phyloP scores from a whole-genome alignment of 35 echinoderm and acorn worm species.

The Heliocidaris tuberculata region DNA sequence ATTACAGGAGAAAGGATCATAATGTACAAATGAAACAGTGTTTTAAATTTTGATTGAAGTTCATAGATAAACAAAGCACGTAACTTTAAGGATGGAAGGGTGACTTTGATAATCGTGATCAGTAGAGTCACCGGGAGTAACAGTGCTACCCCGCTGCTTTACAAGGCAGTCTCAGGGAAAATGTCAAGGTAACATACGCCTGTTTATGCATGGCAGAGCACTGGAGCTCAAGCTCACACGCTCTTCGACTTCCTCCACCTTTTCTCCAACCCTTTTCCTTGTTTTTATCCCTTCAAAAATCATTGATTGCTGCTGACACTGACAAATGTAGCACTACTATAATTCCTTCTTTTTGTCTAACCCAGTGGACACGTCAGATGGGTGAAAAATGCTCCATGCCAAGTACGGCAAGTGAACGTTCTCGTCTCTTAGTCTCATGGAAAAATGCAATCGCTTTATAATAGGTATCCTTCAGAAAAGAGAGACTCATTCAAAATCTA shows the following conservation, averaged over 20 bases:
- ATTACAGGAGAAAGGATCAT: too few species aligned
- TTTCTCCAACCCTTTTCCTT: background rate
- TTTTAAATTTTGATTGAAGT: background rate
- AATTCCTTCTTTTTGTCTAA: conserved; percentile 18
- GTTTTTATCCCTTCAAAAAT: conserved; percentile 13
- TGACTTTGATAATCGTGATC: background rate
- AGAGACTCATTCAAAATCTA: background rate
- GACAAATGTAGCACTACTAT: conserved; percentile 10
- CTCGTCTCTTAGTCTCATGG: background rate
- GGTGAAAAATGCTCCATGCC: background rate
- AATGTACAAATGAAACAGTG: background rate
- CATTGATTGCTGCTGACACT: conserved; percentile 2
- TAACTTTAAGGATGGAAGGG: background rate
- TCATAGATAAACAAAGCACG: background rate
- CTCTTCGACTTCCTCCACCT: background rate
- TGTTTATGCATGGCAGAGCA: conserved; percentile 37
- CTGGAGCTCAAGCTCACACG: conserved; percentile 17
- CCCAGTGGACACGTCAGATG: background rate
- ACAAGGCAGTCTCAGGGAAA: conserved; percentile 36
- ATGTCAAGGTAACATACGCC: conserved; percentile 36
- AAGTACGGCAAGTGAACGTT: background rate
- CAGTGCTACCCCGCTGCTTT: conserved; percentile 21
- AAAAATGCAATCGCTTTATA: background rate
- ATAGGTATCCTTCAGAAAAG: conserved; percentile 1
- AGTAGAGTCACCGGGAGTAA: conserved; percentile 6